A percentile compares a stretch with the other conserved stretches of the same genome.
Evolutionary conservation across 1,140 invertebrate species (phyloP).

Genomic region (Colletes latitarsis): DNA sequence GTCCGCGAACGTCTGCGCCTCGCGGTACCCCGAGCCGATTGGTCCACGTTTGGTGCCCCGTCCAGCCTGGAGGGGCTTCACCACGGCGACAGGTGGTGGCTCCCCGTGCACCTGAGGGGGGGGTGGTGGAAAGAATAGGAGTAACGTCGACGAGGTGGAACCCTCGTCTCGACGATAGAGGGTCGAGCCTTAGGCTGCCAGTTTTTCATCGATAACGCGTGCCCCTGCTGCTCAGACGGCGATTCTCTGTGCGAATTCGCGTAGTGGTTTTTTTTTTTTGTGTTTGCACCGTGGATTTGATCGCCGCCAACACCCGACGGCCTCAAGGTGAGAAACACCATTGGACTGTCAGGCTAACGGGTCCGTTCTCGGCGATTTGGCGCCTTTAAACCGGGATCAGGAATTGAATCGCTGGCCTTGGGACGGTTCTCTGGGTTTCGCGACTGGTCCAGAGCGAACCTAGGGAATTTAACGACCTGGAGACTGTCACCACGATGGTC

Average conservation of each 20-base stretch:
- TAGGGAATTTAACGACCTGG: too few relatives aligned
- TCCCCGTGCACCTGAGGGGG: background rate
- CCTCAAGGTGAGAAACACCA: conserved; percentile 21
- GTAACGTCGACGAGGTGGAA: conserved; percentile 5
- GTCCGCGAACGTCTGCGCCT: conserved; percentile 64
- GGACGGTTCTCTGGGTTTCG: too few relatives aligned
- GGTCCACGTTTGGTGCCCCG: conserved; percentile 74
- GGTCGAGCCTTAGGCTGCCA: conserved; percentile 41
- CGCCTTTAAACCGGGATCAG: background rate
- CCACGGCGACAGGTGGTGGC: conserved; percentile 19
- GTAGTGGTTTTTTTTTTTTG: background rate
- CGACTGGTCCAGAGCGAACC: too few relatives aligned
- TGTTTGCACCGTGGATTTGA: conserved; percentile 8
- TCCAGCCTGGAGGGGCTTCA: conserved; percentile 18
- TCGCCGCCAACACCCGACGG: background rate
- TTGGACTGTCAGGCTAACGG: background rate
- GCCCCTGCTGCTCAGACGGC: background rate
- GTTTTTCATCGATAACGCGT: conserved; percentile 42
- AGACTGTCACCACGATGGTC: too few relatives aligned
- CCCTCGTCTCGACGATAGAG: conserved; percentile 23
- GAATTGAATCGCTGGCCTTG: too few relatives aligned
- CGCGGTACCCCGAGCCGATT: conserved; percentile 66
- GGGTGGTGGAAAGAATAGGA: background rate
- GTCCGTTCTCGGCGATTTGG: background rate
- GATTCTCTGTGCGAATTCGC: background rate